These are phyloP conservation scores for Campoplex nolae DNA, from an alignment of 2,888 invertebrate genomes.

Conservation along the genomic window DNA sequence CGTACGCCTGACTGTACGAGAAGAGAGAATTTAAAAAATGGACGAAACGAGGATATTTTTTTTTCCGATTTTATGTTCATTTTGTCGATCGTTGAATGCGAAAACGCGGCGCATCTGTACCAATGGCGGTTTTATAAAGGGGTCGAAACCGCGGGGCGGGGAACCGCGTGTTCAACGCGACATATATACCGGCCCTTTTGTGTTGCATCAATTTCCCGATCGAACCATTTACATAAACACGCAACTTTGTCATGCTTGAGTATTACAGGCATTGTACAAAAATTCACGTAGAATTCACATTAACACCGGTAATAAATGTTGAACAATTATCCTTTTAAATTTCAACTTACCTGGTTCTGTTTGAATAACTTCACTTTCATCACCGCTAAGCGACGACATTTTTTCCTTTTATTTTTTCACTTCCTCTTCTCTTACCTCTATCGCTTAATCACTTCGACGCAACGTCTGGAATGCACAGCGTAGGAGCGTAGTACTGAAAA, in stretches of 20 bases:
- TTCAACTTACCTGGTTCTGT: constrained; percentile 78
- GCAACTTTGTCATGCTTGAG: constrained; percentile 18
- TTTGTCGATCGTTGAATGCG: neutral
- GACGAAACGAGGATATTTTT: neutral
- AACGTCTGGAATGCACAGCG: constrained; percentile 70
- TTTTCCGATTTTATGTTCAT: constrained; percentile 26
- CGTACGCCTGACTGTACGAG: constrained; percentile 85
- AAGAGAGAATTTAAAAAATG: neutral
- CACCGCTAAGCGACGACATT: constrained; percentile 83
- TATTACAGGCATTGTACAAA: constrained; percentile 35
- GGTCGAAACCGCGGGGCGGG: constrained; percentile 33
- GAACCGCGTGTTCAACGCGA: constrained; percentile 67
- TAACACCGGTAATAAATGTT: constrained; percentile 5
- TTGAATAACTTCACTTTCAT: constrained; percentile 79
- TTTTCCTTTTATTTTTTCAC: constrained; percentile 58
- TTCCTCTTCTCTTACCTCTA: constrained; percentile 19
- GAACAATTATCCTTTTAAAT: constrained; percentile 10
- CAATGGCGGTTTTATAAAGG: constrained; percentile 77
- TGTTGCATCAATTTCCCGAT: constrained; percentile 33
- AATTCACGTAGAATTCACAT: neutral
- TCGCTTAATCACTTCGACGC: constrained; percentile 56
- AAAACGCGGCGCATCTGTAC: constrained; percentile 74
- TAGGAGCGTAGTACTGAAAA: constrained; percentile 67
- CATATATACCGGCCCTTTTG: constrained; percentile 63
- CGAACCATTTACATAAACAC: constrained; percentile 24